A percentile compares a stretch with the other conserved stretches of the same genome.
Evolutionary conservation across 2,113 vertebrate genomes (phyloP).

Genomic region (Anolis sagrei): DNA sequence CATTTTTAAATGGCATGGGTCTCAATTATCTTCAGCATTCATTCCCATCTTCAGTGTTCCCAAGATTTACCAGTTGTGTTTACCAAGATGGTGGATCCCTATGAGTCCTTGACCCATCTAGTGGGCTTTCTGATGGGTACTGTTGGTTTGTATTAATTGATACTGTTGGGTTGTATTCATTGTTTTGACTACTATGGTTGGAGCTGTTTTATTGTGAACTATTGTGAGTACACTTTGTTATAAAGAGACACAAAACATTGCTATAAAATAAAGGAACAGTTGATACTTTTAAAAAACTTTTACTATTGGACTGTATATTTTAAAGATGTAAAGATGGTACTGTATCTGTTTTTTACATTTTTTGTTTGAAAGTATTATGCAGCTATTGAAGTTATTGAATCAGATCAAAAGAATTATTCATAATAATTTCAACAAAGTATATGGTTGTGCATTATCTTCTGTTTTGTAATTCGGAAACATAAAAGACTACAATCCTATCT

Average conservation of each 20-base stretch:
- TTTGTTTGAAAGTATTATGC: conserved; percentile 42
- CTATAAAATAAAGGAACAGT: background rate
- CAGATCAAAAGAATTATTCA: background rate
- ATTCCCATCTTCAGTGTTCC: background rate
- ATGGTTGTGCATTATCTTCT: background rate
- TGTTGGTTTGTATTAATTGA: background rate
- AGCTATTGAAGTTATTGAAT: background rate
- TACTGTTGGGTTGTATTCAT: too few species aligned
- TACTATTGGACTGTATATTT: background rate
- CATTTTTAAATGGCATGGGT: background rate
- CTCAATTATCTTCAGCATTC: background rate
- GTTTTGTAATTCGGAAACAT: conserved; percentile 4
- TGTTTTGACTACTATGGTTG: background rate
- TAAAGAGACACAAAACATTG: background rate
- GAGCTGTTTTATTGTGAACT: background rate
- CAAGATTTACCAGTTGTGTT: too few species aligned
- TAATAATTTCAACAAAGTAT: background rate
- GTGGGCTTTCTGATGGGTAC: too few species aligned
- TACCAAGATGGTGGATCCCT: background rate
- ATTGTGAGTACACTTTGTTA: background rate
- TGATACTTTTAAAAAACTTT: background rate
- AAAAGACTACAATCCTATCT: background rate
- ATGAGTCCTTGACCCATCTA: background rate
- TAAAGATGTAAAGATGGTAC: too few species aligned
- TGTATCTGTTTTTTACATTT: conserved; percentile 43